A percentile compares a stretch with the other conserved stretches of the same genome.
Evolutionary conservation across 2,888 invertebrate genomes (phyloP).

Genomic region (Leptura quadrifasciata): DNA sequence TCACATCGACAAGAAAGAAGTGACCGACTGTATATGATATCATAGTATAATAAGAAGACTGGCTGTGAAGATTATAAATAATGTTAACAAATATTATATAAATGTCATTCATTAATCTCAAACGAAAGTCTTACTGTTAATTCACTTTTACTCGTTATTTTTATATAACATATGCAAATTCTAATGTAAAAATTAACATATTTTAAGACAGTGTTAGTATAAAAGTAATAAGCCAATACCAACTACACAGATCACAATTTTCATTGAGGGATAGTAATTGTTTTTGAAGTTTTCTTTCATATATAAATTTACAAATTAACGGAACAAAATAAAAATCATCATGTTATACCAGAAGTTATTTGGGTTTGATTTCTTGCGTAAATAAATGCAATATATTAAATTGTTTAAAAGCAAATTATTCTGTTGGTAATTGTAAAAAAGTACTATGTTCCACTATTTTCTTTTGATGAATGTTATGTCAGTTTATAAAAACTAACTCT

Average conservation of each 20-base stretch:
- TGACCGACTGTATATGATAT: background rate
- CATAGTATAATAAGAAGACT: background rate
- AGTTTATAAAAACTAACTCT: background rate
- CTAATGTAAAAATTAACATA: background rate
- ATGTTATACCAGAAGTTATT: too few relatives aligned
- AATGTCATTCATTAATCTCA: background rate
- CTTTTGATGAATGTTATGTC: background rate
- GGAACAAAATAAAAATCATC: too few relatives aligned
- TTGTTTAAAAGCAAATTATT: too few relatives aligned
- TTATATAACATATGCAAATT: background rate
- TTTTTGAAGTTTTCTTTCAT: too few relatives aligned
- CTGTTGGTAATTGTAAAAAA: too few relatives aligned
- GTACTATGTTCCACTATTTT: background rate
- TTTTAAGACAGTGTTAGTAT: background rate
- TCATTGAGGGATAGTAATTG: too few relatives aligned
- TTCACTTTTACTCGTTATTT: background rate
- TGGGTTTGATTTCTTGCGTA: too few relatives aligned
- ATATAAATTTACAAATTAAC: too few relatives aligned
- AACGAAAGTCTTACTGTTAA: background rate
- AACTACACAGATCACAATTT: too few relatives aligned
- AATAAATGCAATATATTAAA: too few relatives aligned
- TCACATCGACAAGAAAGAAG: background rate
- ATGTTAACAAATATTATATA: background rate
- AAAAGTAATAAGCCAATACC: background rate
- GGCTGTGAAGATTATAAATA: background rate